Evolutionary conservation across 2,113 vertebrate species (phyloP).

Genomic region (Clarias gariepinus): DNA sequence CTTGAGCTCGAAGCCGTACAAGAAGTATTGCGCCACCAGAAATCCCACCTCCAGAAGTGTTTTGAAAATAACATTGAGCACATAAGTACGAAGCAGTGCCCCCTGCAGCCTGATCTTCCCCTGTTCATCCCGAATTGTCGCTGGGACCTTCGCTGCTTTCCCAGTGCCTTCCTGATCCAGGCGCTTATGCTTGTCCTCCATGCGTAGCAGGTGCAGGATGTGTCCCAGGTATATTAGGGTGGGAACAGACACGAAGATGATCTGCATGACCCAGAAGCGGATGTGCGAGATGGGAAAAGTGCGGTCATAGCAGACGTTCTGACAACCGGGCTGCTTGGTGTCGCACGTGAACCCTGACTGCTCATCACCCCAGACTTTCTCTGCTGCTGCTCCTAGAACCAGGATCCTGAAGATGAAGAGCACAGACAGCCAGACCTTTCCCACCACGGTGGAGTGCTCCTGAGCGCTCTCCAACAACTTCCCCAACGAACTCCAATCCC

Average conservation of each 20-base stretch:
- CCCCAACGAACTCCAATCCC: slow-evolving; percentile 83
- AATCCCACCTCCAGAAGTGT: slow-evolving; percentile 85
- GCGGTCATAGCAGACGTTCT: slow-evolving; percentile 86
- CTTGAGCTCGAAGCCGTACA: slow-evolving; percentile 84
- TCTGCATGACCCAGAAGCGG: slow-evolving; percentile 91
- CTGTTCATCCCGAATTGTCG: slow-evolving; percentile 62
- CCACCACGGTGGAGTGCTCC: slow-evolving; percentile 86
- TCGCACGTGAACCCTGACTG: slow-evolving; percentile 84
- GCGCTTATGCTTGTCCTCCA: slow-evolving; percentile 79
- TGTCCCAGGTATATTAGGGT: slow-evolving; percentile 87
- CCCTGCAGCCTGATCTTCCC: slow-evolving; percentile 77
- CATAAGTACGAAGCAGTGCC: slow-evolving; percentile 79
- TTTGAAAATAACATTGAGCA: slow-evolving; percentile 84
- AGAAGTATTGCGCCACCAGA: slow-evolving; percentile 81
- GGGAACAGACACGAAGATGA: slow-evolving; percentile 87
- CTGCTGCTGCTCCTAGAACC: slow-evolving; percentile 80
- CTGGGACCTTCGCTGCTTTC: slow-evolving; percentile 40
- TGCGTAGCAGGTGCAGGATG: slow-evolving; percentile 83
- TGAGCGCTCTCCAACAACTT: slow-evolving; percentile 84
- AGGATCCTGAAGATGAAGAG: slow-evolving; percentile 87
- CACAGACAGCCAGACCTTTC: slow-evolving; percentile 86
- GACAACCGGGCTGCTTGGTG: slow-evolving; percentile 87
- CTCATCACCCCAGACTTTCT: slow-evolving; percentile 88
- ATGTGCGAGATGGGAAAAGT: slow-evolving; percentile 91
- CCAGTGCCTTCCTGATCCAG: slow-evolving; percentile 54